Conservation (phyloP, 2,888 invertebrate genomes). For the Lasioglossum calceatum region DNA sequence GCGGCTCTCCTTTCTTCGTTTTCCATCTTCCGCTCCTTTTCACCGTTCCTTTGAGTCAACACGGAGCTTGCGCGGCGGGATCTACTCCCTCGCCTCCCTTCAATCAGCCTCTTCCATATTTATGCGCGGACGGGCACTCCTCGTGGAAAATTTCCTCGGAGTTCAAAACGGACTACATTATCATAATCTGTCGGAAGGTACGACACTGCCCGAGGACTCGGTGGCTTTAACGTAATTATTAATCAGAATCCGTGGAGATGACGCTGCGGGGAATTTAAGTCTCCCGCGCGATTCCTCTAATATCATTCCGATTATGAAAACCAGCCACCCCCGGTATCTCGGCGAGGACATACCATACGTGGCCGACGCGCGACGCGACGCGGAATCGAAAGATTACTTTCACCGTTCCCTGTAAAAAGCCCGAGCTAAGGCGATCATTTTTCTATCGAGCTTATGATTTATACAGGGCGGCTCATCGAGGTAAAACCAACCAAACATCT, state of each 20-base stretch:
- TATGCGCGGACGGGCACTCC: conserved; percentile 70
- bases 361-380: background rate
- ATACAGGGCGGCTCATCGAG: background rate
- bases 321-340: conserved; percentile 10
- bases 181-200: conserved; percentile 76
- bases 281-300: conserved; percentile 19
- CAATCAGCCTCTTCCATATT: conserved; percentile 80
- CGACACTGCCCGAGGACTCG: conserved; percentile 59
- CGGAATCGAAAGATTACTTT: conserved; percentile 4
- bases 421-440: background rate
- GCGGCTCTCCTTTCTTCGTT: conserved; percentile 37
- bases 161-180: conserved; percentile 79
- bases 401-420: background rate
- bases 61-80: conserved; percentile 49
- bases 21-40: conserved; percentile 47
- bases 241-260: conserved; percentile 66
- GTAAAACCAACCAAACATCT: background rate
- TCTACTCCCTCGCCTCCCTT: conserved; percentile 68
- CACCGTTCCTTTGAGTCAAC: conserved; percentile 61
- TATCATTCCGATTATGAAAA: conserved; percentile 47
- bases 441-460: background rate
- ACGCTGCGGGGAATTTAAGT: conserved; percentile 46
- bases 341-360: conserved; percentile 20
- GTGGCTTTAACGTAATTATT: conserved; percentile 73
- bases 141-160: conserved; percentile 74